Evolutionary conservation across 2,113 vertebrate species (phyloP).

Genomic region (Uropsilus gracilis): DNA sequence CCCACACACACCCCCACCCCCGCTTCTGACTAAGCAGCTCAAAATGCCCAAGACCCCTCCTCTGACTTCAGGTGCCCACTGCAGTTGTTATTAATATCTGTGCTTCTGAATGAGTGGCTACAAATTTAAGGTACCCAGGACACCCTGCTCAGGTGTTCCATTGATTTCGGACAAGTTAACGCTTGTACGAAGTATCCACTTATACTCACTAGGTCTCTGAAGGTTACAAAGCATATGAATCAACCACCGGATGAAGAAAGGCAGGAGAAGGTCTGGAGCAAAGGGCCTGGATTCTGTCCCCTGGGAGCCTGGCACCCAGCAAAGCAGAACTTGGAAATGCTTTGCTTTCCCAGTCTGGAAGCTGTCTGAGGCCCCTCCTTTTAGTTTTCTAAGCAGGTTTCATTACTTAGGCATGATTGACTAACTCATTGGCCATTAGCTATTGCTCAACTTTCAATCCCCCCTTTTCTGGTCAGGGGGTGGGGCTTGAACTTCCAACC

Average conservation of each 20-base stretch:
- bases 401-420: background rate
- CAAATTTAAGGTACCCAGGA: no score
- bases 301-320: background rate
- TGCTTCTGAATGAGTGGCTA: no score
- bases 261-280: background rate
- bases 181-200: no score
- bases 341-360: no score
- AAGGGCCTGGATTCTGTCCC: background rate
- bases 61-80: no score
- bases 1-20: background rate
- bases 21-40: background rate
- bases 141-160: no score
- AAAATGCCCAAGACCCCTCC: background rate
- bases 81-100: no score
- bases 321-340: background rate
- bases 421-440: background rate
- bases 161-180: no score
- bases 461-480: background rate
- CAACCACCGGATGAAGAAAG: background rate
- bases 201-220: no score
- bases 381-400: background rate
- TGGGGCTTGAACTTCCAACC: background rate
- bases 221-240: background rate
- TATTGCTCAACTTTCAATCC: background rate
- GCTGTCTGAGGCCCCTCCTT: no score